phyloP scores from a whole-genome alignment of 2,113 vertebrate species.

The Rhabdornis inornatus region DNA sequence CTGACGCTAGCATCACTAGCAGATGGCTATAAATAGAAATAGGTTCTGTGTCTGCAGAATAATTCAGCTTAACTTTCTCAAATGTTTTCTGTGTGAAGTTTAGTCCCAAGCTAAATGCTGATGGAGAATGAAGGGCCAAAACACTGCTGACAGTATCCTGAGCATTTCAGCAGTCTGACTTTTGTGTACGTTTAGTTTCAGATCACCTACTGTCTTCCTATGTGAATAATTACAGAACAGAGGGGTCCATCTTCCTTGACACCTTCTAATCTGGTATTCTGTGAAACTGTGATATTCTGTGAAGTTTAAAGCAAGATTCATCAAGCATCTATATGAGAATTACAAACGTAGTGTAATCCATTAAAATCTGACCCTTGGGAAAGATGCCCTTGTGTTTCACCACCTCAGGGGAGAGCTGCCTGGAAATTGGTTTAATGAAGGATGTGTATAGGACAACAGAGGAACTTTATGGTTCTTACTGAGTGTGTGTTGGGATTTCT shows the following conservation, averaged over 20 bases:
- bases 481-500: neutral
- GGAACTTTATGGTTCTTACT: neutral
- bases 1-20: neutral
- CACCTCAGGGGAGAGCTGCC: neutral
- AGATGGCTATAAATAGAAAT: neutral
- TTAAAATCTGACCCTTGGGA: neutral
- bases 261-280: neutral
- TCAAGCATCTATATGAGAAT: neutral
- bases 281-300: fast-evolving
- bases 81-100: neutral
- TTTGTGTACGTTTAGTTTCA: neutral
- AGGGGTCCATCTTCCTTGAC: neutral
- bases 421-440: neutral
- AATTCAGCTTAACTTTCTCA: slow-evolving; percentile 5
- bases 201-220: neutral
- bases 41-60: neutral
- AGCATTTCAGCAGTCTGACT: neutral
- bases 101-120: neutral
- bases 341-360: neutral
- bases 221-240: neutral
- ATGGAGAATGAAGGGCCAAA: neutral
- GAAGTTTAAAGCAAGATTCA: neutral
- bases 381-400: neutral
- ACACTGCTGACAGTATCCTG: neutral
- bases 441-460: neutral